A percentile compares a stretch with the other conserved stretches of the same genome.
Conservation (phyloP, 2,113 vertebrate species). For the Anhinga rufa region DNA sequence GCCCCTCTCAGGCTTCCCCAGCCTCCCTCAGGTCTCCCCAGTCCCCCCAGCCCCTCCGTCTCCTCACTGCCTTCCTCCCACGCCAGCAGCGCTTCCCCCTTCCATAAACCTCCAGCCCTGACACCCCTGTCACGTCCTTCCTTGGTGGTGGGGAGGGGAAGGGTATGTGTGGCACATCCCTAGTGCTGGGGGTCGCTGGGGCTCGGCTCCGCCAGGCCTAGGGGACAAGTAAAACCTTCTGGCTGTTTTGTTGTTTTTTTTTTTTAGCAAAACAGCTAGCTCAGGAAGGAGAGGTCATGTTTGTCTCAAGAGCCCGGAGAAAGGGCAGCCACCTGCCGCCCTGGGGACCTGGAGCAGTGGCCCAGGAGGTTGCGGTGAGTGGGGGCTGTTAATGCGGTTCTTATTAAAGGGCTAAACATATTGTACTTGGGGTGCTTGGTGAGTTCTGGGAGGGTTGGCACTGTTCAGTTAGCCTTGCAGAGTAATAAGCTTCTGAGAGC, state of each 20-base stretch:
- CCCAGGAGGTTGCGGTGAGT: constrained; percentile 43
- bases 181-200: not conserved
- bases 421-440: not conserved
- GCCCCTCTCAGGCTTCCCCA: too few relatives aligned
- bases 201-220: not conserved
- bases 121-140: not conserved
- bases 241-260: too few relatives aligned
- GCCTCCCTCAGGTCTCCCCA: too few relatives aligned
- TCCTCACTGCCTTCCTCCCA: too few relatives aligned
- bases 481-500: not conserved
- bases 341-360: constrained; percentile 7
- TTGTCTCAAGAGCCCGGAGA: not conserved
- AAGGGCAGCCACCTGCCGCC: not conserved
- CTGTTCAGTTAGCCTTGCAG: not conserved
- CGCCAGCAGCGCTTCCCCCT: not conserved
- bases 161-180: not conserved
- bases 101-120: not conserved
- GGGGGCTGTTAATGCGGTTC: not conserved
- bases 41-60: too few relatives aligned
- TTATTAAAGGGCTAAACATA: not conserved
- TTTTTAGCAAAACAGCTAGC: not conserved
- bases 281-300: not conserved
- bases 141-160: not conserved
- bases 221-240: not conserved
- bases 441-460: not conserved